Evolutionary conservation across 1,140 invertebrate genomes (phyloP).

Genomic region (Spodoptera litura): DNA sequence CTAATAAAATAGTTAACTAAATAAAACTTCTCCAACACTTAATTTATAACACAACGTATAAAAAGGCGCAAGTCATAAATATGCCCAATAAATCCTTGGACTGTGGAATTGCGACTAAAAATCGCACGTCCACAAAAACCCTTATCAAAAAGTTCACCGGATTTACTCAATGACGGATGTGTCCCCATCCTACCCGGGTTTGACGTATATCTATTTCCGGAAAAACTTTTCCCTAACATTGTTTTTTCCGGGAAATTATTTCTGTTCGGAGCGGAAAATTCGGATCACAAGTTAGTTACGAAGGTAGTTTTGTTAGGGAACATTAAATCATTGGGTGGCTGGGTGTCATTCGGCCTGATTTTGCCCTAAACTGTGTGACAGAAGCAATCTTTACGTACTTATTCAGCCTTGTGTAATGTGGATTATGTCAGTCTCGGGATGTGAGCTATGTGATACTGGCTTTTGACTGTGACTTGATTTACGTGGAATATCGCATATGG

Average conservation of each 20-base stretch:
- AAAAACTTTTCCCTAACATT: slow-evolving; percentile 38
- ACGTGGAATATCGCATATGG: no score
- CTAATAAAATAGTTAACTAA: no score
- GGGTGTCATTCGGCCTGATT: not conserved
- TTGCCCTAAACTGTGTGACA: not conserved
- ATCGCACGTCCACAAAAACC: slow-evolving; percentile 5
- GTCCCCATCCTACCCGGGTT: slow-evolving; percentile 6
- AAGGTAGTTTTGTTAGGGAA: slow-evolving; percentile 5
- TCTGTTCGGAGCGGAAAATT: slow-evolving; percentile 20
- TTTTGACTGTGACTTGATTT: no score
- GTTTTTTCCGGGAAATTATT: slow-evolving; percentile 41
- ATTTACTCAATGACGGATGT: slow-evolving; percentile 38
- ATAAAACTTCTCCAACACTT: no score
- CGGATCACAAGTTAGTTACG: slow-evolving; percentile 24
- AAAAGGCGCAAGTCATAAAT: not conserved
- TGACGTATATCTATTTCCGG: slow-evolving; percentile 27
- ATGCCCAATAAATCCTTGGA: not conserved
- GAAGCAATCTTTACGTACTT: not conserved
- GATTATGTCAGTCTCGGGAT: no score
- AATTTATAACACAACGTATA: no score
- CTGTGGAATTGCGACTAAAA: not conserved
- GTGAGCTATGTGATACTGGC: no score
- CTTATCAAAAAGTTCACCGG: slow-evolving; percentile 33
- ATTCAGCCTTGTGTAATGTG: no score
- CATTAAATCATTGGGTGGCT: slow-evolving; percentile 10